Base-by-base conservation (phyloP, 2,888 invertebrate species). In the Oasisia sp. region DNA sequence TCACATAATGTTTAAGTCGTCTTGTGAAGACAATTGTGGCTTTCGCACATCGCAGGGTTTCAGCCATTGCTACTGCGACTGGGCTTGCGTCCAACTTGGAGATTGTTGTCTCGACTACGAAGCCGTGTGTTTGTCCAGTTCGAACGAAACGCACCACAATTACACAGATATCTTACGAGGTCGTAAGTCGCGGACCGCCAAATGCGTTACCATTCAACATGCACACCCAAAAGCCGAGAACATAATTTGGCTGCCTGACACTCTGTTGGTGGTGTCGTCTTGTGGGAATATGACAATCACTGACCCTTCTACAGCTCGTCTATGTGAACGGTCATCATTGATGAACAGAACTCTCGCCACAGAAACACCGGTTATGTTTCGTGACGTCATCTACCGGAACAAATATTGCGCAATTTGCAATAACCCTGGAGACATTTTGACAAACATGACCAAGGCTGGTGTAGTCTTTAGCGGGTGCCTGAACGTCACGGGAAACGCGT, bases 361-460 rank as follows among this genome's bases (percentile, higher is more conserved):
- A n/a, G 74, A 74, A 74, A 74, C 5, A 7, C 74, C 74, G 27
- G 74, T 74, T 74, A 74, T 74, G 74, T 74, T 19, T 74, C 74
- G 74, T 19, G n/a, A 74, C n/a, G 74, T 74, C 74, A 74, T 74
- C 74, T 74, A 74, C 74, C 74, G 74, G 27, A 74, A 74, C 74
- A 74, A 1, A n/a, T 74, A 74, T 74, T 74, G 74, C n/a, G 74
- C 74, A 74, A 27, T 74, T 74, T 74, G 74, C 27, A 74, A 74
- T 74, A 74, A 74, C 27, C 74, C 27, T 19, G 74, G 27, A 5
- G 74, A 19, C n/a, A 74, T 5, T 8, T 74, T 74, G 74, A 74
- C 74, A 27, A 5, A 74, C 2, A 27, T 74, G 74, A 19, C 74
- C 19, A 74, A 2, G n/a, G 74, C 74, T 74, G 74, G n/a, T 19